Conservation (phyloP, 2,113 vertebrate genomes). For the Ia io region DNA sequence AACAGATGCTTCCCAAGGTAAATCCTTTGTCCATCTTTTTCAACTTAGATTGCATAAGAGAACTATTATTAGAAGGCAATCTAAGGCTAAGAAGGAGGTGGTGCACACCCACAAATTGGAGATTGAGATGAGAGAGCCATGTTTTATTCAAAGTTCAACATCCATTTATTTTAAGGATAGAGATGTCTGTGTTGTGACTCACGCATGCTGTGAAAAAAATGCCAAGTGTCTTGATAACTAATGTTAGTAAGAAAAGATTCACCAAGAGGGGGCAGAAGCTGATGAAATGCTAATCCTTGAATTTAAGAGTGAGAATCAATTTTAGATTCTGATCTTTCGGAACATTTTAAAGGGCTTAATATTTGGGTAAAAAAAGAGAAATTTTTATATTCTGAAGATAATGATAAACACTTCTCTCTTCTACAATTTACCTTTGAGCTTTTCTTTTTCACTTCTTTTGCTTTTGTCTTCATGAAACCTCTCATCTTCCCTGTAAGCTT, state of each 20-base stretch:
- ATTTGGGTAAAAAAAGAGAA: slow-evolving; percentile 41
- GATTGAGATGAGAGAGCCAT: slow-evolving; percentile 41
- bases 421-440: neutral
- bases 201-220: slow-evolving; percentile 61
- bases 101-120: neutral
- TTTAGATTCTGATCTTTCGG: slow-evolving; percentile 60
- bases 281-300: slow-evolving; percentile 71
- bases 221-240: slow-evolving; percentile 57
- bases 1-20: neutral
- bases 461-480: neutral
- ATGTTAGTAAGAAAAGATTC: slow-evolving; percentile 45
- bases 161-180: slow-evolving; percentile 65
- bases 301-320: slow-evolving; percentile 54
- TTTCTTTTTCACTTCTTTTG: neutral
- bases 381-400: slow-evolving; percentile 26
- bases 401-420: neutral
- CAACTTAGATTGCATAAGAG: neutral
- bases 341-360: slow-evolving; percentile 64
- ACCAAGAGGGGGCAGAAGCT: slow-evolving; percentile 64
- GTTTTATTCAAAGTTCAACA: slow-evolving; percentile 72
- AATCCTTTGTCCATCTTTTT: neutral
- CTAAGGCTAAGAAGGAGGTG: neutral
- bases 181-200: slow-evolving; percentile 71
- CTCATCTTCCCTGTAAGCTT: neutral
- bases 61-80: neutral